Percentiles rank a stretch among this genome's conserved stretches.
Evolutionary conservation across 2,113 vertebrate genomes (phyloP).

Genomic region (Eurypyga helias): DNA sequence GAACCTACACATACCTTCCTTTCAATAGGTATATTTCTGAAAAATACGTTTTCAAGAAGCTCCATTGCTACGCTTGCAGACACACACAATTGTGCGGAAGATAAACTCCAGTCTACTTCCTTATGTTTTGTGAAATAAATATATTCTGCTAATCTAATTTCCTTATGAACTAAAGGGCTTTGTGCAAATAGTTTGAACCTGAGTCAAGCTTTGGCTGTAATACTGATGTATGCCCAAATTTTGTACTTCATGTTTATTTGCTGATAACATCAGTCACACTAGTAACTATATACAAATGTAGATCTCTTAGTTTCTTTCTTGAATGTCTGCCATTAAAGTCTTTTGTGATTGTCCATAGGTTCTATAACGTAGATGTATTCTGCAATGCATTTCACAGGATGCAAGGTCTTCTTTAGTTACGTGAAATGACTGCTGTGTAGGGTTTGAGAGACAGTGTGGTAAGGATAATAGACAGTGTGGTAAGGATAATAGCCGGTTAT

Average conservation of each 20-base stretch:
- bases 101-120: neutral
- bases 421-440: too few relatives aligned
- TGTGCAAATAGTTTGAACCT: neutral
- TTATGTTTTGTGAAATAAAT: neutral
- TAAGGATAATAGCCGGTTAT: neutral
- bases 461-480: neutral
- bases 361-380: neutral
- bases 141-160: neutral
- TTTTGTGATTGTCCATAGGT: neutral
- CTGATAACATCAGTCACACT: neutral
- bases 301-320: neutral
- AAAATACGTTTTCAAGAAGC: neutral
- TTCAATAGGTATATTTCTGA: neutral
- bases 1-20: neutral
- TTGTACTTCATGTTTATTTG: neutral
- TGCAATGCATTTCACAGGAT: neutral
- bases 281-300: neutral
- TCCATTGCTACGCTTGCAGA: accelerated
- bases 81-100: accelerated
- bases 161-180: neutral
- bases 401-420: neutral
- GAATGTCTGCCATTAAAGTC: neutral
- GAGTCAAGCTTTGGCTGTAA: neutral
- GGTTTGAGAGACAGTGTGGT: neutral
- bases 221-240: too few relatives aligned